A percentile compares a stretch with the other conserved stretches of the same genome.
Conservation (phyloP, 1,140 invertebrate genomes). For the Ceratitis capitata region DNA sequence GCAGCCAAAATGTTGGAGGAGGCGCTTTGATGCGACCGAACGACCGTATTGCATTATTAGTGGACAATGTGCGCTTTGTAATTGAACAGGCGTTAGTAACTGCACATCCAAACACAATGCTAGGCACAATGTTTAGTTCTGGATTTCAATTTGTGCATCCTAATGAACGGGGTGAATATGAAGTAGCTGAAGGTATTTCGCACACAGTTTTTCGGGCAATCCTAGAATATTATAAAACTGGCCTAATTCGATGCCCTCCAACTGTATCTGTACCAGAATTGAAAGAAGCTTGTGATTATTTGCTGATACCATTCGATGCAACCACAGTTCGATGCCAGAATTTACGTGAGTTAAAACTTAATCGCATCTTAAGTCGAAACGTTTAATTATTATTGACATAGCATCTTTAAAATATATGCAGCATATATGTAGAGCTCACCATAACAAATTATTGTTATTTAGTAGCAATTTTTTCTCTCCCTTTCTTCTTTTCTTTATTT, state of each 20-base stretch:
- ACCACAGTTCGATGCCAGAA: slow-evolving; percentile 95
- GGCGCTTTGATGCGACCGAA: slow-evolving; percentile 43
- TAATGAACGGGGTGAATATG: slow-evolving; percentile 96
- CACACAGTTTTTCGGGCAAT: slow-evolving; percentile 95
- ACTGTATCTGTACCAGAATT: slow-evolving; percentile 91
- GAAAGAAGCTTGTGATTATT: slow-evolving; percentile 97
- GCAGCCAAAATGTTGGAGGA: neutral
- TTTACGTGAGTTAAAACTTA: slow-evolving; percentile 76
- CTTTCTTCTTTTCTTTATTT: slow-evolving; percentile 46
- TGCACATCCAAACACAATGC: slow-evolving; percentile 91
- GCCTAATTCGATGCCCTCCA: slow-evolving; percentile 83
- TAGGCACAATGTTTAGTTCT: slow-evolving; percentile 97
- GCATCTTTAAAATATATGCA: no score
- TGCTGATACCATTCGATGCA: slow-evolving; percentile 97
- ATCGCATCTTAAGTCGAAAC: neutral
- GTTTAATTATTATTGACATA: neutral
- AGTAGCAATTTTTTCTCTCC: slow-evolving; percentile 51
- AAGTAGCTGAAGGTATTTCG: slow-evolving; percentile 98
- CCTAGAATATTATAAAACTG: slow-evolving; percentile 93
- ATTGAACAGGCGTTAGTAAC: slow-evolving; percentile 92
- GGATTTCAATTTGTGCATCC: slow-evolving; percentile 92
- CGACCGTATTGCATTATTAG: slow-evolving; percentile 82
- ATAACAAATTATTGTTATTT: neutral
- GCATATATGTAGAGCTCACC: no score
- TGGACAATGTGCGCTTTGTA: slow-evolving; percentile 92